A percentile compares a stretch with the other conserved stretches of the same genome.
phyloP scores from a whole-genome alignment of 2,113 vertebrate species.

The Gopherus evgoodei region DNA sequence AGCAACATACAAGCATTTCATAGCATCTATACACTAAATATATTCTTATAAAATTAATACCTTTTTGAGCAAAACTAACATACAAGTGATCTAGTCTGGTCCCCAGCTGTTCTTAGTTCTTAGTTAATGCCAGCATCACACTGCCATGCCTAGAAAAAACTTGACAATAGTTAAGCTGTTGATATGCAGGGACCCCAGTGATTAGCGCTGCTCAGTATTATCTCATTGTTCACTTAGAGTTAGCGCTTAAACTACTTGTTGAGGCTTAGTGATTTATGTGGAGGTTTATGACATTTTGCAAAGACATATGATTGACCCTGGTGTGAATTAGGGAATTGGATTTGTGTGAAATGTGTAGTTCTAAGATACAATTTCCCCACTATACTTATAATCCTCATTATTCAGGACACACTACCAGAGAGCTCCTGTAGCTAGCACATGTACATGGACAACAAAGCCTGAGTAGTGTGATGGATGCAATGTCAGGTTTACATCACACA shows the following conservation, averaged over 20 bases:
- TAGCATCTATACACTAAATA: neutral
- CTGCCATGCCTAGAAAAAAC: neutral
- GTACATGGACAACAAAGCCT: neutral
- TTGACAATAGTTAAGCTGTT: neutral
- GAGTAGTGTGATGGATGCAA: neutral
- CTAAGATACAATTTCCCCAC: neutral
- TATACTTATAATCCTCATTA: neutral
- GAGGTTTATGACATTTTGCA: neutral
- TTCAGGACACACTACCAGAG: neutral
- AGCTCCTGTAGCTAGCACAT: neutral
- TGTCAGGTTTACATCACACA: neutral
- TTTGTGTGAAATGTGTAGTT: neutral
- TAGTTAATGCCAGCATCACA: neutral
- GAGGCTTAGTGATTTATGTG: conserved; percentile 67
- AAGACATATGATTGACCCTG: neutral
- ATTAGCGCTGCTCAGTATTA: no score
- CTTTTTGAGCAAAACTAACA: neutral
- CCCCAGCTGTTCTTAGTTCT: neutral
- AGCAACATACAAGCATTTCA: neutral
- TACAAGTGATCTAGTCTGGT: neutral
- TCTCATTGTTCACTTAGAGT: conserved; percentile 6
- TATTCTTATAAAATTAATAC: neutral
- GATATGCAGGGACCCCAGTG: neutral
- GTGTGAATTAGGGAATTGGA: neutral
- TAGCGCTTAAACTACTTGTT: conserved; percentile 70